A percentile compares a stretch with the other conserved stretches of the same genome.
phyloP scores from a whole-genome alignment of 2,797 vertebrate species.

The Tamandua tetradactyla region DNA sequence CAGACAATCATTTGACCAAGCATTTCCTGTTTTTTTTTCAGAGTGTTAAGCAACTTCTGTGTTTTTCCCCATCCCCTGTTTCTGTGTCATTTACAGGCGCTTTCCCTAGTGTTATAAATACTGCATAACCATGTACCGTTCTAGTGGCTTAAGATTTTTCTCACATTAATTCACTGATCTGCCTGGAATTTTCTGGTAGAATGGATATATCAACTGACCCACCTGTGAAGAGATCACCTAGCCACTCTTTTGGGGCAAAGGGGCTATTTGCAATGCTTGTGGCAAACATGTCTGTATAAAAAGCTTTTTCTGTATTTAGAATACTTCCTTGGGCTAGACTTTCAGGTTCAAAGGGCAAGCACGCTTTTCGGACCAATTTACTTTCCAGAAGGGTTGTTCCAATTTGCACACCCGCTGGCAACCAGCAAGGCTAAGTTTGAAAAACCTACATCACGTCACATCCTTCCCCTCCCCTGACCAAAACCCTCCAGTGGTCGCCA shows the following conservation, averaged over 20 bases:
- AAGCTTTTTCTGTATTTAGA: constrained; percentile 32
- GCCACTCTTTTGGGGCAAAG: not conserved
- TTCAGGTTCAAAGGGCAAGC: constrained; percentile 7
- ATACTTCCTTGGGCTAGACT: constrained; percentile 32
- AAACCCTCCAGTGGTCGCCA: not conserved
- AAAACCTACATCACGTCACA: not conserved
- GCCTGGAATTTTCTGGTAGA: not conserved
- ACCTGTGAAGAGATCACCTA: not conserved
- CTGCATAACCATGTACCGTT: not conserved
- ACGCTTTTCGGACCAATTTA: not conserved
- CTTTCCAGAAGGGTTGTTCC: constrained; percentile 2
- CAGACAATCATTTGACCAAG: not conserved
- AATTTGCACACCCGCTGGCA: not conserved
- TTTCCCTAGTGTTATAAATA: not conserved
- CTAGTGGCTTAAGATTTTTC: not conserved
- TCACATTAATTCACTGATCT: not conserved
- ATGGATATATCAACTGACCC: not conserved
- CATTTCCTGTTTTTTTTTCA: not conserved
- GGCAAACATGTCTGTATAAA: not conserved
- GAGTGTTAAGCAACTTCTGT: not conserved
- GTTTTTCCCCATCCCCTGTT: not conserved
- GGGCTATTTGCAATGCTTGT: not conserved
- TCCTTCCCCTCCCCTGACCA: not conserved
- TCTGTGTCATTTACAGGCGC: not conserved
- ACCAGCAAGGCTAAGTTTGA: not conserved